Percentiles rank a stretch among this genome's conserved stretches.
Evolutionary conservation across 2,113 vertebrate species (phyloP).

Genomic region (Lophius piscatorius): DNA sequence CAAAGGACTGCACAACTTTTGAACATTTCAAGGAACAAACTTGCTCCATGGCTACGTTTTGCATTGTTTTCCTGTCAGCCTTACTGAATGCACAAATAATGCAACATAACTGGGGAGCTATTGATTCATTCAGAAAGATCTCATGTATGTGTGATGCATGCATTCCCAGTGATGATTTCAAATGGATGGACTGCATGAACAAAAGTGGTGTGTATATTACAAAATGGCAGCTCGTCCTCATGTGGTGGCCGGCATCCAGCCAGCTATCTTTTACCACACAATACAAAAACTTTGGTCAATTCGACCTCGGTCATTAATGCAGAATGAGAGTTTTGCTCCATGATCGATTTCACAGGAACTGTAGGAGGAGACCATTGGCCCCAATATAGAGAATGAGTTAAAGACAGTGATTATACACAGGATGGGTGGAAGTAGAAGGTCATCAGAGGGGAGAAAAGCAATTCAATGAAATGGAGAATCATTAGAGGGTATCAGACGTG

Average conservation of each 20-base stretch:
- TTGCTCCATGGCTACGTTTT: constrained; percentile 26
- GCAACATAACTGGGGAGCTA: constrained; percentile 9
- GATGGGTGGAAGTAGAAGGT: constrained; percentile 4
- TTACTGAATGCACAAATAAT: constrained; percentile 19
- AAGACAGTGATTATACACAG: constrained; percentile 8
- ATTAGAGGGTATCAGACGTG: constrained; percentile 8
- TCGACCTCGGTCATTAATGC: constrained; percentile 3
- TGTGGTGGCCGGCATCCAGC: constrained; percentile 17
- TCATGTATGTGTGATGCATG: constrained; percentile 20
- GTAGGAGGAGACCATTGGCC: constrained; percentile 35
- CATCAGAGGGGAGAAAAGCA: not conserved
- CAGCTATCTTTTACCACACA: constrained; percentile 18
- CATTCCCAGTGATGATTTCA: constrained; percentile 14
- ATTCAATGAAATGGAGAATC: not conserved
- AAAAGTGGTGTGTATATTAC: constrained; percentile 33
- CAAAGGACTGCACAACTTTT: constrained; percentile 28
- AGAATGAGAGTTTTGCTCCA: constrained; percentile 36
- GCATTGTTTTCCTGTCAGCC: constrained; percentile 38
- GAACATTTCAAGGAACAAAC: constrained; percentile 54
- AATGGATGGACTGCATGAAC: constrained; percentile 27
- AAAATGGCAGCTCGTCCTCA: constrained; percentile 23
- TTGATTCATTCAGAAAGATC: constrained; percentile 37
- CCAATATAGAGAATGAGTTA: constrained; percentile 3
- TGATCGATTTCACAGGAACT: constrained; percentile 40
- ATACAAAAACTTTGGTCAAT: not conserved